phyloP scores from a whole-genome alignment of 2,797 vertebrate species.

The Melanogrammus aeglefinus region DNA sequence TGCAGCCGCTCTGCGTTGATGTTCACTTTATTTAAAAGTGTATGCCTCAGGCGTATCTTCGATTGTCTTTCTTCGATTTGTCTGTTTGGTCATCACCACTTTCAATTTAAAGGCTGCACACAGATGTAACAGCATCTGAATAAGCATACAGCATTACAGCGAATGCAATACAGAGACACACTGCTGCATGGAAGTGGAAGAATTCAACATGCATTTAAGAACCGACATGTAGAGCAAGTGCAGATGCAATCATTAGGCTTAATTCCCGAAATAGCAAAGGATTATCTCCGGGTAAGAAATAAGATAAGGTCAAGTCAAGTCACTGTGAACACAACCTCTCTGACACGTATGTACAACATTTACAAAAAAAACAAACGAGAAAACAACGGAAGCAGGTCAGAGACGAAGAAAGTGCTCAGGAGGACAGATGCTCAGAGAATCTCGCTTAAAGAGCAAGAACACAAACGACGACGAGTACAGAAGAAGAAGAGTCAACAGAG shows the following conservation, averaged over 20 bases:
- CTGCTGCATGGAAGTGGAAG: constrained; percentile 26
- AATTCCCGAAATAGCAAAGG: constrained; percentile 66
- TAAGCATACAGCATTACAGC: background rate
- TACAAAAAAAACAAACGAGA: constrained; percentile 53
- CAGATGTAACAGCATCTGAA: no score
- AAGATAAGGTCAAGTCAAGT: constrained; percentile 63
- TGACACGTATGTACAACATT: constrained; percentile 47
- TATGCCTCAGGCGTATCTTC: no score
- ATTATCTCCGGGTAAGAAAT: constrained; percentile 70
- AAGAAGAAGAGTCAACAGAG: constrained; percentile 23
- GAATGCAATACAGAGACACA: constrained; percentile 4
- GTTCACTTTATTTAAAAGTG: no score
- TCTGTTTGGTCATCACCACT: background rate
- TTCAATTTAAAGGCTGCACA: background rate
- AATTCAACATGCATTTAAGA: constrained; percentile 43
- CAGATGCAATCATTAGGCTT: constrained; percentile 67
- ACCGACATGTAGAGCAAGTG: constrained; percentile 52
- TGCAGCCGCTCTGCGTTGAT: no score
- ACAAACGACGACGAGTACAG: constrained; percentile 46
- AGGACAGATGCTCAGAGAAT: constrained; percentile 47
- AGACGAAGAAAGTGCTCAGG: constrained; percentile 18
- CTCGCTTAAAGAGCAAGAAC: constrained; percentile 46
- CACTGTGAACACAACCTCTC: constrained; percentile 49
- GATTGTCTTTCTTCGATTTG: background rate
- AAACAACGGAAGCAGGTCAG: constrained; percentile 17